Conservation (phyloP, 2,888 invertebrate genomes). For the Habroteleia sp. region DNA sequence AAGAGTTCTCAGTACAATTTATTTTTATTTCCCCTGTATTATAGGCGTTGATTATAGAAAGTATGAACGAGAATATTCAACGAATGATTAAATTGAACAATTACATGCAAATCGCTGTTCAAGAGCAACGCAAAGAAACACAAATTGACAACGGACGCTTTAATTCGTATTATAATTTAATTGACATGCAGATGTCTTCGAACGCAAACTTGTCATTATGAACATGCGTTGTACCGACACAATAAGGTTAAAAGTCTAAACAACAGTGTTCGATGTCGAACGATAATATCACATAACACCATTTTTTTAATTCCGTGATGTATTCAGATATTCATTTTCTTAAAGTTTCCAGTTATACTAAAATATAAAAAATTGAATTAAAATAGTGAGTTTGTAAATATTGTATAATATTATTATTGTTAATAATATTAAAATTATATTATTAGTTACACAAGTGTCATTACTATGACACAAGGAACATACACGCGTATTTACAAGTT, state of each 20-base stretch:
- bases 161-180: slow-evolving; percentile 35
- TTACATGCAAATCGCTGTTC: slow-evolving; percentile 38
- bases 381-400: too few relatives aligned
- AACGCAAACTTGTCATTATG: slow-evolving; percentile 36
- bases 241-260: slow-evolving; percentile 10
- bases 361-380: too few relatives aligned
- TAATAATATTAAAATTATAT: too few relatives aligned
- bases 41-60: slow-evolving; percentile 45
- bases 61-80: slow-evolving; percentile 31
- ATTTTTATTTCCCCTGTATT: slow-evolving; percentile 18
- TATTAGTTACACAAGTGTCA: too few relatives aligned
- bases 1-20: slow-evolving; percentile 18
- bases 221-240: slow-evolving; percentile 5
- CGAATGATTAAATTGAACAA: slow-evolving; percentile 25
- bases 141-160: slow-evolving; percentile 16
- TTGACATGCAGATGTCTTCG: slow-evolving; percentile 43
- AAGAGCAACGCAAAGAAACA: slow-evolving; percentile 4
- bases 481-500: too few relatives aligned
- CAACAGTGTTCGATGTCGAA: neutral
- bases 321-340: slow-evolving; percentile 7
- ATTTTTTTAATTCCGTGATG: too few relatives aligned
- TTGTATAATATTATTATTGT: too few relatives aligned
- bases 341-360: too few relatives aligned
- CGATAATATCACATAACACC: too few relatives aligned
- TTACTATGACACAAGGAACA: too few relatives aligned